phyloP scores from a whole-genome alignment of 2,113 vertebrate species.

The Pyxicephalus adspersus region DNA sequence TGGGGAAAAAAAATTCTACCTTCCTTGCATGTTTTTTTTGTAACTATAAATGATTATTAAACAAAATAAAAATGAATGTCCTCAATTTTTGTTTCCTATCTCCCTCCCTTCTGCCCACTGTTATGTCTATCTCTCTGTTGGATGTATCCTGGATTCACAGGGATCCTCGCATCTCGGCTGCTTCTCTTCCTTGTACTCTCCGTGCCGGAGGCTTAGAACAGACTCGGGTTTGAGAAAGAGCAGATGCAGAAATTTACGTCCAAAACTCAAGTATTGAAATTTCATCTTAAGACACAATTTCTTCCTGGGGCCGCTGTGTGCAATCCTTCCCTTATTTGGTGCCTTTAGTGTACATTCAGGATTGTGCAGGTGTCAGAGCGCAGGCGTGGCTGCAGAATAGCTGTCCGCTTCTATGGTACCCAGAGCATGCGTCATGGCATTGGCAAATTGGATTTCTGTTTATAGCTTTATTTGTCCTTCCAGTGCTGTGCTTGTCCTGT shows the following conservation, averaged over 20 bases:
- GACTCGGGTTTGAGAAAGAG: constrained; percentile 74
- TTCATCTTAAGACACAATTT: constrained; percentile 78
- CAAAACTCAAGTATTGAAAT: constrained; percentile 79
- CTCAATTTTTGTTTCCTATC: background rate
- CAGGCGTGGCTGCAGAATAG: constrained; percentile 45
- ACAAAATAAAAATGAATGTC: no score
- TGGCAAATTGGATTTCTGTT: background rate
- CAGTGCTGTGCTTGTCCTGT: no score
- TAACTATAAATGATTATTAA: no score
- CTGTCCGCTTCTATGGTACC: background rate
- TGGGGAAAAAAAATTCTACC: no score
- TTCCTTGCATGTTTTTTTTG: no score
- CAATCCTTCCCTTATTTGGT: constrained; percentile 85
- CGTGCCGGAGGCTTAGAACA: constrained; percentile 46
- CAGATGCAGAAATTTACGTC: constrained; percentile 80
- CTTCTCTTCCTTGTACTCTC: constrained; percentile 48
- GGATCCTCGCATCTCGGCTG: constrained; percentile 50
- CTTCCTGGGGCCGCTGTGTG: constrained; percentile 68
- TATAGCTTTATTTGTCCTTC: background rate
- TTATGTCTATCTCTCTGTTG: constrained; percentile 46
- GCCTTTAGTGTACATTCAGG: constrained; percentile 69
- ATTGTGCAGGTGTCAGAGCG: constrained; percentile 65
- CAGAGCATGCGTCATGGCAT: background rate
- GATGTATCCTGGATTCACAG: constrained; percentile 55
- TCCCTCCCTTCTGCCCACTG: constrained; percentile 44